These are phyloP conservation scores for Sarcophilus harrisii DNA, from an alignment of 2,797 vertebrate genomes.

Conservation along the genomic window DNA sequence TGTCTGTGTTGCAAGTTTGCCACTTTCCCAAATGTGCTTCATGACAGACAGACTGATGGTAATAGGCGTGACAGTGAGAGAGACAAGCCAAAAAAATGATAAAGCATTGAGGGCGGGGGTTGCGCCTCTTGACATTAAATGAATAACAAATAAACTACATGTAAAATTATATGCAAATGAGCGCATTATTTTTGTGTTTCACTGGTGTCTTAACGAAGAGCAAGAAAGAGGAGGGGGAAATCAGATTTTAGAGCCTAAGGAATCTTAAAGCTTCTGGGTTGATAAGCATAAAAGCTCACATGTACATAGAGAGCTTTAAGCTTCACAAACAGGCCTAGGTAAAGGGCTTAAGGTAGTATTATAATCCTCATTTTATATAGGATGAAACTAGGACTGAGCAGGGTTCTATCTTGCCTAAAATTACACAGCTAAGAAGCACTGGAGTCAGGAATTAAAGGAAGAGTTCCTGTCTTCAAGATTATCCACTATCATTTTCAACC, in stretches of 20 bases:
- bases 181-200: conserved; percentile 3
- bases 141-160: conserved; percentile 47
- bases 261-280: background rate
- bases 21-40: conserved; percentile 51
- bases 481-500: background rate
- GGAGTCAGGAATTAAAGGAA: background rate
- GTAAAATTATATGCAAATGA: conserved; percentile 44
- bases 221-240: background rate
- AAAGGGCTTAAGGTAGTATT: background rate
- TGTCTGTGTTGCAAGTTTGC: conserved; percentile 61
- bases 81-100: conserved; percentile 53
- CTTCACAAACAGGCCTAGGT: background rate
- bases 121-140: conserved; percentile 48
- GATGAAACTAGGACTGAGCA: background rate
- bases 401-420: background rate
- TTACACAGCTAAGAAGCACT: background rate
- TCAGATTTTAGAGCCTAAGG: background rate
- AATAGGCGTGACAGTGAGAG: conserved; percentile 45
- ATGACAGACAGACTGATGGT: conserved; percentile 44
- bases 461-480: background rate
- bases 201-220: background rate
- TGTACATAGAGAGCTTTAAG: background rate
- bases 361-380: background rate
- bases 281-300: background rate
- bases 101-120: conserved; percentile 26